Evolutionary conservation across 2,797 vertebrate species (phyloP).

Genomic region (Lutjanus campechanus): DNA sequence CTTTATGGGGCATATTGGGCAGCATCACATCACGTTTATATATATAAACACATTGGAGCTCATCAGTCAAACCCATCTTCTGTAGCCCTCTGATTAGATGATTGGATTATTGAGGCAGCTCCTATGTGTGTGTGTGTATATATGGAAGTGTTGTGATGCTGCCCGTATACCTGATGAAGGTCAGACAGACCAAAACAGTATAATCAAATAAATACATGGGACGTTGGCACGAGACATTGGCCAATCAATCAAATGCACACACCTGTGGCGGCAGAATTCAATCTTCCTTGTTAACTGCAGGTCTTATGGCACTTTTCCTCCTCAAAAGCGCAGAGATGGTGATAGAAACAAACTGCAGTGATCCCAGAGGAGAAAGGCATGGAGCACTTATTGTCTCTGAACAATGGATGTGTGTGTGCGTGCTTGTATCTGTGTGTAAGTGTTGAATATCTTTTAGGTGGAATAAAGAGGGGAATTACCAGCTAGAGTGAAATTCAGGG

Average conservation of each 20-base stretch:
- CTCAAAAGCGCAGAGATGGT: neutral
- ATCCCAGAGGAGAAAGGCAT: neutral
- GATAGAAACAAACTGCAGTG: neutral
- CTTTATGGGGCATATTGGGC: too few relatives aligned
- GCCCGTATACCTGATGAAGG: too few relatives aligned
- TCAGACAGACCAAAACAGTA: too few relatives aligned
- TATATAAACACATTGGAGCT: too few relatives aligned
- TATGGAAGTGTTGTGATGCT: too few relatives aligned
- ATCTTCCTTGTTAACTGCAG: conserved; percentile 1
- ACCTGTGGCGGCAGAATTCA: neutral
- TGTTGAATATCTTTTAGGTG: neutral
- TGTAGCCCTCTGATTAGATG: too few relatives aligned
- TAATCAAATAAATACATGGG: neutral
- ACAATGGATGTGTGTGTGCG: conserved; percentile 5
- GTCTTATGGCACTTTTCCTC: neutral
- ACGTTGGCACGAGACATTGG: neutral
- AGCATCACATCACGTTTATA: too few relatives aligned
- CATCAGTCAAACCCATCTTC: too few relatives aligned
- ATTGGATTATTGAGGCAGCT: too few relatives aligned
- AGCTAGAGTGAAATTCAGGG: neutral
- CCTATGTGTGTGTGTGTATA: too few relatives aligned
- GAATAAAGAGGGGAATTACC: neutral
- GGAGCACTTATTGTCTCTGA: neutral
- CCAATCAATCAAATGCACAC: conserved; percentile 2
- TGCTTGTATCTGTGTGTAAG: neutral